Conservation (phyloP, 1,140 invertebrate species). For the Tachypleus tridentatus region DNA sequence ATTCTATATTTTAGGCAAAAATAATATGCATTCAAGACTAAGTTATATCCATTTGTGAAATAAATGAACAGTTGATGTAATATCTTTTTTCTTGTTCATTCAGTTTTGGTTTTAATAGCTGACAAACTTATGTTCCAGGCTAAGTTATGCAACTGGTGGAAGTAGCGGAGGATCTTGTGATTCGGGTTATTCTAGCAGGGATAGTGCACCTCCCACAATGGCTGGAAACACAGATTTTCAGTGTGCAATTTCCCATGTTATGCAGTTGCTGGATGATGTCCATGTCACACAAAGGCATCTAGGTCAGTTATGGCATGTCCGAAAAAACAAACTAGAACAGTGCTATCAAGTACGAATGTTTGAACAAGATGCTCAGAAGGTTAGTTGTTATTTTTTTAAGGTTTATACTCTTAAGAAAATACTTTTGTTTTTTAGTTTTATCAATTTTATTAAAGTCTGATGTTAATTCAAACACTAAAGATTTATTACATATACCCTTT, state of each 20-base stretch:
- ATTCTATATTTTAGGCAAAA: constrained; percentile 2
- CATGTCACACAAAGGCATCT: constrained; percentile 79
- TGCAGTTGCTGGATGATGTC: constrained; percentile 65
- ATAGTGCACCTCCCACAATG: constrained; percentile 47
- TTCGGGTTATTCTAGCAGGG: constrained; percentile 41
- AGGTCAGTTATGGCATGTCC: constrained; percentile 83
- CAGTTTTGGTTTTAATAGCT: background rate
- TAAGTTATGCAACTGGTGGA: constrained; percentile 32
- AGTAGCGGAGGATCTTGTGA: constrained; percentile 32
- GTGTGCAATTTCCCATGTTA: constrained; percentile 37
- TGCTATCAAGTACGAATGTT: constrained; percentile 84
- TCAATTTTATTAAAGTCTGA: background rate
- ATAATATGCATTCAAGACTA: constrained; percentile 6
- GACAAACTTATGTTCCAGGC: constrained; percentile 25
- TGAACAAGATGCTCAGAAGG: constrained; percentile 94
- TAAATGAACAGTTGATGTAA: constrained; percentile 4
- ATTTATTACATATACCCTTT: no score
- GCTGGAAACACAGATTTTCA: constrained; percentile 54
- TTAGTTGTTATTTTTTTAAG: constrained; percentile 29
- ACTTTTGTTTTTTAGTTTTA: constrained; percentile 5
- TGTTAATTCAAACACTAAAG: background rate
- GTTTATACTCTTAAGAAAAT: background rate
- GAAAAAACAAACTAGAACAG: constrained; percentile 84
- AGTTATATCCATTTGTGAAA: constrained; percentile 7
- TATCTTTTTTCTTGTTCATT: constrained; percentile 8